Base-by-base conservation (phyloP, 2,888 invertebrate species). In the Ganaspis brasiliensis region DNA sequence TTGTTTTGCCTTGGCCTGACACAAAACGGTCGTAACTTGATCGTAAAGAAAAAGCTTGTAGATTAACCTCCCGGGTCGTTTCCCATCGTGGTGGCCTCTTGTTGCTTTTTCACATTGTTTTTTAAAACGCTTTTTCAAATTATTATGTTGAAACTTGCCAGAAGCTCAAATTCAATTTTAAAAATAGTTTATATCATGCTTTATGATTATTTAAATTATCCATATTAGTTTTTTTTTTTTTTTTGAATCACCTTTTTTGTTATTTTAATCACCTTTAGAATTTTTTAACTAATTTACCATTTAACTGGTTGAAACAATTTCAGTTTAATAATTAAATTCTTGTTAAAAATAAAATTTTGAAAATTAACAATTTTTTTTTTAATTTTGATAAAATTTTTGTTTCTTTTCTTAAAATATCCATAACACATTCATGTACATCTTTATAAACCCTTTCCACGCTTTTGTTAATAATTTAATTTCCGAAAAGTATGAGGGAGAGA, bases 41-140 rank as follows among this genome's bases (percentile, higher is more conserved):
- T 56, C 14, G n/a, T 14, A 14, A 40, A 24, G 21, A 67, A 63
- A 67, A 67, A 67, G 67, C 40, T 67, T n/a, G 67, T 67, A 45
- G 45, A 67, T 67, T 67, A 40, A 67, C 45, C 67, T 40, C 67
- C 45, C n/a, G 40, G 67, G n/a, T 40, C 40, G 37, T 67, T 35
- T 67, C 40, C 45, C 67, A 24, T 45, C 24, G 67, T 21, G 67
- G 40, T 21, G 67, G 40, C 67, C 67, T 67, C 45, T 67, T 67
- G 40, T 67, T 67, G n/a, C 40, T 40, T 45, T 26, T 67, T 67
- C 24, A 6, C 37, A 67, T 67, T 67, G 40, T 8, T 40, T 67
- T 67, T 67, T 31, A 4, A 31, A 40, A 24, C n/a, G 14, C 63
- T 40, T 63, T 40, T 37, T 67, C 26, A 14, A n/a, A 57, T 26